Evolutionary conservation across 1,140 invertebrate species (phyloP), one percentile per base, ranked within the genome.

Genomic region (Lepidostoma basale): DNA sequence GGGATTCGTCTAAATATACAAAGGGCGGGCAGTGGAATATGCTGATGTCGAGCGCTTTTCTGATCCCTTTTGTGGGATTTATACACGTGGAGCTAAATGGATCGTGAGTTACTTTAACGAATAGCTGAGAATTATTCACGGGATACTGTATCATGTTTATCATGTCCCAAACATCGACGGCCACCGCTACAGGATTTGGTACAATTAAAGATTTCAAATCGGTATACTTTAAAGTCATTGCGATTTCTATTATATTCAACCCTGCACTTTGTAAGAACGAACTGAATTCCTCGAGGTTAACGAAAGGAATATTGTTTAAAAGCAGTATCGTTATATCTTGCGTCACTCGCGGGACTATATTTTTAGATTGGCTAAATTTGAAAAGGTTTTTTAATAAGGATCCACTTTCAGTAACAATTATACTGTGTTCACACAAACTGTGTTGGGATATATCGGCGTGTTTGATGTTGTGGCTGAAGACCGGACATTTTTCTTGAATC

Each of bases 1-100:
- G 9, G 16, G 25, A 52, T 64, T 25, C 59, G 47, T 25, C n/a
- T 49, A 49, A 3, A 60, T 44, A 33, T 3, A 64, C 45, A 39
- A 52, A 64, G 2, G 62, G 62, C 8, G 62, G 62, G 25, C 62
- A 64, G 22, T 64, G 44, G n/a, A 64, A 64, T 36, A 64, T 8
- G n/a, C 62, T 64, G 8, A 64, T 12, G 23, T 36, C 39, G 5
- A 64, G 8, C 12, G 18, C 6, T 16, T 40, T 42, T 12, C 33
- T 30, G 6, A 14, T 9, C 16, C 28, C 33, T 12, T n/a, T 12
- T 14, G 56, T 36, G 6, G 56, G 56, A 25, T 2, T 22, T 5
- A 3, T 3, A 9, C 56, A 60, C 8, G 10, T 60, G 12, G 6
- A 42, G 8, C 16, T 22, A 60, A 42, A 42, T 0, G 33, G 6